A percentile compares a stretch with the other conserved stretches of the same genome.
Evolutionary conservation across 1,140 invertebrate genomes (phyloP).

Genomic region (Diachasmimorpha longicaudata): DNA sequence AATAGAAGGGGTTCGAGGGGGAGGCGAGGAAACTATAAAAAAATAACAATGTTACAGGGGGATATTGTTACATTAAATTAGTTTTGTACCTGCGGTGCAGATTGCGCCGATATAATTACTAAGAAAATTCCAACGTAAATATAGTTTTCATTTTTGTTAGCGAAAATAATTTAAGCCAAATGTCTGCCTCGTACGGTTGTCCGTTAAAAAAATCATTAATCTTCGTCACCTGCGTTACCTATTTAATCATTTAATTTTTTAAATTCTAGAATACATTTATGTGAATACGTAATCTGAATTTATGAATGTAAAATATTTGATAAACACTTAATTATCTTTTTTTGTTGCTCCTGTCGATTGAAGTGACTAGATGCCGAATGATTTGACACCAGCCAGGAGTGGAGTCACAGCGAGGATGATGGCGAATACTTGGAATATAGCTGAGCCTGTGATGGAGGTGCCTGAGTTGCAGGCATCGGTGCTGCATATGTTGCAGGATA

Average conservation of each 20-base stretch:
- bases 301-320: conserved; percentile 2
- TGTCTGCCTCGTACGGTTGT: not conserved
- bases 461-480: conserved; percentile 66
- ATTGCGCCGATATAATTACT: not conserved
- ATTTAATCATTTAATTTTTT: not conserved
- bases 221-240: not conserved
- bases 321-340: not conserved
- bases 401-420: conserved; percentile 29
- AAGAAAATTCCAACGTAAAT: not conserved
- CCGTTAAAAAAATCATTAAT: not conserved
- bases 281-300: not conserved
- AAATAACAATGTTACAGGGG: conserved; percentile 2
- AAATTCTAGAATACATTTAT: not conserved
- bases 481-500: conserved; percentile 64
- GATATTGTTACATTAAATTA: conserved; percentile 4
- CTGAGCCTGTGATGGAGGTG: conserved; percentile 46
- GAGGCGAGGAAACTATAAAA: conserved; percentile 7
- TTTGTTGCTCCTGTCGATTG: too few relatives aligned
- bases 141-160: not conserved
- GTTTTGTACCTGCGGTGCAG: conserved; percentile 6
- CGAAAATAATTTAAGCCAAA: not conserved
- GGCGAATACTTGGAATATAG: conserved; percentile 28
- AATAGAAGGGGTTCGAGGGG: conserved; percentile 9
- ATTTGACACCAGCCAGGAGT: conserved; percentile 9
- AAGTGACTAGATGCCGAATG: not conserved